These are phyloP conservation scores for Pterophyllum scalare DNA, from an alignment of 2,113 vertebrate genomes.

Conservation along the genomic window DNA sequence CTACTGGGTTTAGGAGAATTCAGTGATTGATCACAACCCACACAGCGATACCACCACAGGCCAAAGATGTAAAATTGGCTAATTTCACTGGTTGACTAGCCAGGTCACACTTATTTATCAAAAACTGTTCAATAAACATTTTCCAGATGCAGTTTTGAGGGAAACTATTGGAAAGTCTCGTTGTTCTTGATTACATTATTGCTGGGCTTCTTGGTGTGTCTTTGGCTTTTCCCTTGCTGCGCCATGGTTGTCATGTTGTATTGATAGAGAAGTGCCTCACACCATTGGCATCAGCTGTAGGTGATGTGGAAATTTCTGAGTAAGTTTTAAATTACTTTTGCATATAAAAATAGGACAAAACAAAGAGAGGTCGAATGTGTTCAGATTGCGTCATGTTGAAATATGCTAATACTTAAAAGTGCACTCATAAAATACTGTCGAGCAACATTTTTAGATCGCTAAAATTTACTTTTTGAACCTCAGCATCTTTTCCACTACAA, in stretches of 20 bases:
- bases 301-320: not conserved
- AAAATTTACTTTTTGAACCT: not conserved
- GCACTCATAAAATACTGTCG: not conserved
- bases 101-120: not conserved
- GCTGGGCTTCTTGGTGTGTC: not conserved
- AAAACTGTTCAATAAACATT: accelerated
- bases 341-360: not conserved
- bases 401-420: not conserved
- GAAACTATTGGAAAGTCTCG: not conserved
- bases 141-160: not conserved
- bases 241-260: not conserved
- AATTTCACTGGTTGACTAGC: not conserved
- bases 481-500: not conserved
- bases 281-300: not conserved
- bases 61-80: not conserved
- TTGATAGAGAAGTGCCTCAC: not conserved
- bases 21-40: too few relatives aligned
- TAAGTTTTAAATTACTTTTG: not conserved
- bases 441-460: not conserved
- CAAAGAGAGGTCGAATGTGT: not conserved
- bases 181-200: not conserved
- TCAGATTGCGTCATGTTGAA: not conserved
- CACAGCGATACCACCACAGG: not conserved
- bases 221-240: not conserved
- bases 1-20: too few relatives aligned